Evolutionary conservation across 1,140 invertebrate species (phyloP).

Genomic region (Drosophila chauvacae): DNA sequence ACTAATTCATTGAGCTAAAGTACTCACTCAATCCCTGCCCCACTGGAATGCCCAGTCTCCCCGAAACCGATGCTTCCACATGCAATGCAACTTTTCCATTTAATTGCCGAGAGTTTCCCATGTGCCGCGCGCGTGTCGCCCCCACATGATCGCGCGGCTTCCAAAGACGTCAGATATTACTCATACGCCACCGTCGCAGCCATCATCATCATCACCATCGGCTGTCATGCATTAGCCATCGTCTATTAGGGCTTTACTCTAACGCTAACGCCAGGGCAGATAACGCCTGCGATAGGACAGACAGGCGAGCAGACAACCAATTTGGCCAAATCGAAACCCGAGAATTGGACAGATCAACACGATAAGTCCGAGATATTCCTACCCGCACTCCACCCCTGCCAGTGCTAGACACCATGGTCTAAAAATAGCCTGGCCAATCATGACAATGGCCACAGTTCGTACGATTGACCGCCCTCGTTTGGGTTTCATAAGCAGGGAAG

Average conservation of each 20-base stretch:
- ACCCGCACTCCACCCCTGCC: slow-evolving; percentile 2
- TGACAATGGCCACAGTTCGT: slow-evolving; percentile 12
- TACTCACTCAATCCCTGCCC: neutral
- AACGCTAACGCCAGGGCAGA: slow-evolving; percentile 7
- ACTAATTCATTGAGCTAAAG: neutral
- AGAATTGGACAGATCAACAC: slow-evolving; percentile 42
- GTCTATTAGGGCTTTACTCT: slow-evolving; percentile 37
- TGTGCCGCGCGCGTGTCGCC: slow-evolving; percentile 25
- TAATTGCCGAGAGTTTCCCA: slow-evolving; percentile 18
- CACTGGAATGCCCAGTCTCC: neutral
- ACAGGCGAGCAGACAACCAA: slow-evolving; percentile 3
- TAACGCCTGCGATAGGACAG: slow-evolving; percentile 23
- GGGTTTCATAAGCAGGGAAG: neutral
- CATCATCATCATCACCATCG: neutral
- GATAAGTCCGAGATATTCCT: slow-evolving; percentile 19
- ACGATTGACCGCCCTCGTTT: slow-evolving; percentile 2
- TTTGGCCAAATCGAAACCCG: slow-evolving; percentile 5
- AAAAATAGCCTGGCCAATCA: slow-evolving; percentile 71
- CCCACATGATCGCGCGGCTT: slow-evolving; percentile 13
- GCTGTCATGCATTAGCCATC: slow-evolving; percentile 27
- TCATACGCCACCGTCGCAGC: slow-evolving; percentile 62
- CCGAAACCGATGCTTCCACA: neutral
- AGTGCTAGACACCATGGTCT: slow-evolving; percentile 56
- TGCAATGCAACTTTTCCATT: slow-evolving; percentile 7
- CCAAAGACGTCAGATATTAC: slow-evolving; percentile 58